Evolutionary conservation across 2,797 vertebrate genomes (phyloP), one percentile per base, ranked within the genome.

Genomic region (Holocentrus rufus): DNA sequence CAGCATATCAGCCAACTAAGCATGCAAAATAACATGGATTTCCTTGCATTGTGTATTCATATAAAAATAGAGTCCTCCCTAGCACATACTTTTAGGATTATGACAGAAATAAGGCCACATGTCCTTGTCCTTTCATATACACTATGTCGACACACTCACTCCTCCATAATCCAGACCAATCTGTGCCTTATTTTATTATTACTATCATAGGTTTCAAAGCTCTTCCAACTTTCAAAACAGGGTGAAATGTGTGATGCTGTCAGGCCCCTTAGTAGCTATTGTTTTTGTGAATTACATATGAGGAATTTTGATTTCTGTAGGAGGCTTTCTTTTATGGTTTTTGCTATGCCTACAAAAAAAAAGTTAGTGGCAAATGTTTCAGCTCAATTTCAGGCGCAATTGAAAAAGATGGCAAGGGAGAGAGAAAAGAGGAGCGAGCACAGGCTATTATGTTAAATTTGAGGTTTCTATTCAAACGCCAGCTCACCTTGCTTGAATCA

Each of bases 51-150:
- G 49, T 74, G 78, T 72, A 66, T 25, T 87, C 74, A 75, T 90
- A 86, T 81, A 90, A 91, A 91, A 91, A 91, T 88, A 89, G 68
- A 87, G 68, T 83, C 82, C 83, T 82, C 54, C 84, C 82, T 76
- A 62, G 5, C 70, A 78, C 78, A 66, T 56, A 81, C 77, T 69
- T 46, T 54, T 74, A 79, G 73, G 73, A 82, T 88, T 76, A 87
- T 83, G 74, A 89, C 84, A 84, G 74, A 87, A 83, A 85, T 88
- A 90, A 90, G 88, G 89, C 89, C 90, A 89, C 90, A 57, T 76
- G 79, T 91, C 85, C 77, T 77, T 84, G 80, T 84, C 70, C 80
- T 61, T 82, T 74, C 81, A 70, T 59, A 61, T 60, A 65, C 61
- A 73, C 69, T 72, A 55, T 58, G 58, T 13, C 27, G 53, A 76